A percentile compares a stretch with the other conserved stretches of the same genome.
phyloP scores from a whole-genome alignment of 2,113 vertebrate genomes.

The Odocoileus hemionus region DNA sequence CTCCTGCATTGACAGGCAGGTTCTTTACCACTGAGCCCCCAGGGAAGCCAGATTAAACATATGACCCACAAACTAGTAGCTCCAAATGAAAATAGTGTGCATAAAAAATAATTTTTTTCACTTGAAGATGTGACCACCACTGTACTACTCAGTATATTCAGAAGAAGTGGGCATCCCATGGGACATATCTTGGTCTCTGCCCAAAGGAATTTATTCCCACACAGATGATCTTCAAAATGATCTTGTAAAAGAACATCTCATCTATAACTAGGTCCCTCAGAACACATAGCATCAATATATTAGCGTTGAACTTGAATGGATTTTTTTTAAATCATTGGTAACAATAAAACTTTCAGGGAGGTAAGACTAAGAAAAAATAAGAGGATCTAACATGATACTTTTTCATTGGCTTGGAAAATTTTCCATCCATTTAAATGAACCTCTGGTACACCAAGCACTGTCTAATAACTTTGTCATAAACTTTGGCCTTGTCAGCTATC shows the following conservation, averaged over 20 bases:
- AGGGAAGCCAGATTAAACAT: background rate
- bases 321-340: background rate
- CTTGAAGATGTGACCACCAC: slow-evolving; percentile 24
- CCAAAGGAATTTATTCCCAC: slow-evolving; percentile 40
- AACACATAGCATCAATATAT: background rate
- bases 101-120: background rate
- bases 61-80: slow-evolving; percentile 12
- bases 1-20: background rate
- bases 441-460: background rate
- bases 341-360: slow-evolving; percentile 12
- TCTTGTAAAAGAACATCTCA: slow-evolving; percentile 22
- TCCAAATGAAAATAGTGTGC: slow-evolving; percentile 16
- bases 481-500: background rate
- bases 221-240: slow-evolving; percentile 33
- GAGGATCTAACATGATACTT: background rate
- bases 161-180: slow-evolving; percentile 1
- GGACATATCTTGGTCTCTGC: background rate
- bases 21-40: background rate
- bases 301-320: background rate
- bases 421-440: background rate
- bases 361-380: background rate
- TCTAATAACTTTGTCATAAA: background rate
- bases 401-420: background rate
- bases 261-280: background rate
- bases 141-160: background rate